These are phyloP conservation scores for Solenopsis invicta DNA, from an alignment of 1,140 invertebrate species.

Conservation along the genomic window DNA sequence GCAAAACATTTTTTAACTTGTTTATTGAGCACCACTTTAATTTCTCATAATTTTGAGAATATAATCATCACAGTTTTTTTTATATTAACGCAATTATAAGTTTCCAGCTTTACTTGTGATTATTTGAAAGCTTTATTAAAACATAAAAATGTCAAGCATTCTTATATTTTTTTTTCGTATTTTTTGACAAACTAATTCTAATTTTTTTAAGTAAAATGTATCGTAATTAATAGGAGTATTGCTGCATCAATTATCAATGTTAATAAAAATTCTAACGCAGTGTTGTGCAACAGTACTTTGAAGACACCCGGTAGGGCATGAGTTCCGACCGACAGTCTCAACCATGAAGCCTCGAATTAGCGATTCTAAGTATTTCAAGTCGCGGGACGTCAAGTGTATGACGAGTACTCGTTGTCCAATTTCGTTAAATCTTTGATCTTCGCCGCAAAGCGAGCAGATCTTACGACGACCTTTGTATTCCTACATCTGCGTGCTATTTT, in stretches of 20 bases:
- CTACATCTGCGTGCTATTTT: conserved; percentile 26
- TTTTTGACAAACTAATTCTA: background rate
- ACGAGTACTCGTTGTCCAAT: conserved; percentile 63
- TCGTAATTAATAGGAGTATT: background rate
- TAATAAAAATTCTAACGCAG: background rate
- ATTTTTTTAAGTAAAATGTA: background rate
- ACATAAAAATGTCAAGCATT: background rate
- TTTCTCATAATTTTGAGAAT: background rate
- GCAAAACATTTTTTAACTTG: background rate
- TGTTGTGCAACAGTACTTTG: background rate
- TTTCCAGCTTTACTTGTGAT: background rate
- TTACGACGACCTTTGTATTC: conserved; percentile 26
- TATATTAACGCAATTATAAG: background rate
- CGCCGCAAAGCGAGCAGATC: conserved; percentile 38
- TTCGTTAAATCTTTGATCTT: conserved; percentile 61
- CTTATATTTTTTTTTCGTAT: background rate
- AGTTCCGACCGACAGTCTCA: background rate
- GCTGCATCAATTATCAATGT: background rate
- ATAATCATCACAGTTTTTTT: background rate
- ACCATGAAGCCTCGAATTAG: conserved; percentile 43
- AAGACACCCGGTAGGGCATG: conserved; percentile 26
- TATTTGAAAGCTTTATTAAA: background rate
- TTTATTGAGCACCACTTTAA: background rate
- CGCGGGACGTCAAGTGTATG: conserved; percentile 51
- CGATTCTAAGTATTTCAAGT: conserved; percentile 54